phyloP scores from a whole-genome alignment of 23 tunicate genomes.

The Halocynthia aurantium region DNA sequence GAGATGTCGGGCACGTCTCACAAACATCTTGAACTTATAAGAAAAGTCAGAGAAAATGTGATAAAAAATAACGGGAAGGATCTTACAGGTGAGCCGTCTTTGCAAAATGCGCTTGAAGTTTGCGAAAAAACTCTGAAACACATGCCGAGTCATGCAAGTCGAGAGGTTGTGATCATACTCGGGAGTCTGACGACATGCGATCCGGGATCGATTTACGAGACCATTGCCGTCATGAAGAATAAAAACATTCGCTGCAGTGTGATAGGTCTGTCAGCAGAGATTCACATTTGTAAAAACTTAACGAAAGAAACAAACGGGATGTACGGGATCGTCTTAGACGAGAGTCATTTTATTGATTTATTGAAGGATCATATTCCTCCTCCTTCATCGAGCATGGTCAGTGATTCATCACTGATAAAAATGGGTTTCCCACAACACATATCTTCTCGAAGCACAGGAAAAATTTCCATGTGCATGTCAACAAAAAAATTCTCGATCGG shows the following conservation, averaged over 20 bases:
- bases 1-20: constrained; percentile 73
- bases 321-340: constrained; percentile 69
- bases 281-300: constrained; percentile 69
- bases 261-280: constrained; percentile 88
- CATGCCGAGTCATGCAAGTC: constrained; percentile 85
- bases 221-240: constrained; percentile 46
- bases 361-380: constrained; percentile 73
- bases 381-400: constrained; percentile 39
- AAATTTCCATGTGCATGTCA: constrained; percentile 74
- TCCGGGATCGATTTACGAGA: constrained; percentile 51
- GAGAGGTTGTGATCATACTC: constrained; percentile 55
- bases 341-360: constrained; percentile 63
- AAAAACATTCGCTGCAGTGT: constrained; percentile 89
- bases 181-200: constrained; percentile 87
- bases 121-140: constrained; percentile 59
- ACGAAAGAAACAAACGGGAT: constrained; percentile 70
- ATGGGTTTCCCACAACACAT: constrained; percentile 96
- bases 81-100: constrained; percentile 77
- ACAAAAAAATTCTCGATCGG: constrained; percentile 58
- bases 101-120: constrained; percentile 76
- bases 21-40: constrained; percentile 43
- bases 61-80: constrained; percentile 52
- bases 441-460: constrained; percentile 28
- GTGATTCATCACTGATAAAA: constrained; percentile 82
- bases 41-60: constrained; percentile 35